Evolutionary conservation across 2,113 vertebrate species (phyloP).

Genomic region (Dasyurus viverrinus): DNA sequence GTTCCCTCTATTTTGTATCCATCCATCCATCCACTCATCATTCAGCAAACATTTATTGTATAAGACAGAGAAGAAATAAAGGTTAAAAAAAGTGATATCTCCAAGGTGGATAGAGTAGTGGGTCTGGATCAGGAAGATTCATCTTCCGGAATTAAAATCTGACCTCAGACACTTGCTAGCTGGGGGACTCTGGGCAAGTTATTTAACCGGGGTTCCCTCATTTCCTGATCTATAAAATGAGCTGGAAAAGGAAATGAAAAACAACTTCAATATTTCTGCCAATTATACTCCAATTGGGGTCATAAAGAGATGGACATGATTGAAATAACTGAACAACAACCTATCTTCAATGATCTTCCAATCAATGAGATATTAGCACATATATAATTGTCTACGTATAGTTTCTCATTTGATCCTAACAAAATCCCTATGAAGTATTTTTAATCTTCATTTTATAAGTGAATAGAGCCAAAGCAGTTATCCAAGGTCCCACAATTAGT

Average conservation of each 20-base stretch:
- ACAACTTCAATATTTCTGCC: not conserved
- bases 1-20: slow-evolving; percentile 31
- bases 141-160: not conserved
- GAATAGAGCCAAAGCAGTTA: not conserved
- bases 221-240: not conserved
- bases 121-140: not conserved
- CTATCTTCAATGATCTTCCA: not conserved
- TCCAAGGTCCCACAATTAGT: not conserved
- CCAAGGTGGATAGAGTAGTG: not conserved
- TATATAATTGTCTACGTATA: not conserved
- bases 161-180: not conserved
- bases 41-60: not conserved
- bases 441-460: not conserved
- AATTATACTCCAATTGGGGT: not conserved
- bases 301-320: not conserved
- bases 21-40: not conserved
- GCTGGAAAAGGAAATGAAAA: not conserved
- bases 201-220: not conserved
- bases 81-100: not conserved
- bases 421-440: not conserved
- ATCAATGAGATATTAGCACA: not conserved
- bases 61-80: not conserved
- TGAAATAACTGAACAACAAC: not conserved
- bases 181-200: not conserved
- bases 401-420: not conserved